Evolutionary conservation across 2,888 invertebrate species (phyloP).

Genomic region (Helicoverpa assulta): DNA sequence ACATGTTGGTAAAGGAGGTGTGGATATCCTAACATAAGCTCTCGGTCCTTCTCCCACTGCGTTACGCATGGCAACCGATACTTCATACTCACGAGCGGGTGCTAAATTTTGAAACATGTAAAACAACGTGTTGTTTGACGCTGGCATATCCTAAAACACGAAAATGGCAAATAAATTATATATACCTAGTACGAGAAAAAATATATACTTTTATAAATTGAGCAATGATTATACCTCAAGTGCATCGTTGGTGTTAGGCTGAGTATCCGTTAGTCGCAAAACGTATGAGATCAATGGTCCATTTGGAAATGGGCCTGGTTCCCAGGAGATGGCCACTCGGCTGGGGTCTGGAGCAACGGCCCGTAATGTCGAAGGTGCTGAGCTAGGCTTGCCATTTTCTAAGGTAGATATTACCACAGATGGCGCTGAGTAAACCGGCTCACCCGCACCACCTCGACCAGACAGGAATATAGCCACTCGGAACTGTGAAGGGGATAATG

Average conservation of each 20-base stretch:
- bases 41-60: slow-evolving; percentile 94
- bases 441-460: slow-evolving; percentile 92
- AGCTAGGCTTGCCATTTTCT: slow-evolving; percentile 93
- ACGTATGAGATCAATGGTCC: slow-evolving; percentile 97
- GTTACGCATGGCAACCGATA: slow-evolving; percentile 95
- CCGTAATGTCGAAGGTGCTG: slow-evolving; percentile 93
- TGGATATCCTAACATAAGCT: slow-evolving; percentile 91
- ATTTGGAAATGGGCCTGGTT: slow-evolving; percentile 95
- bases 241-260: slow-evolving; percentile 90
- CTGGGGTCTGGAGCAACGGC: slow-evolving; percentile 95
- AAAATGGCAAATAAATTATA: slow-evolving; percentile 9
- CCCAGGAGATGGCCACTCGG: slow-evolving; percentile 96
- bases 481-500: slow-evolving; percentile 90
- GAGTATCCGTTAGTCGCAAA: slow-evolving; percentile 91
- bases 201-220: not conserved
- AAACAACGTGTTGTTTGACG: slow-evolving; percentile 92
- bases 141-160: slow-evolving; percentile 92
- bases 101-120: slow-evolving; percentile 94
- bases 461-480: slow-evolving; percentile 95
- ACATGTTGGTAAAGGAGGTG: slow-evolving; percentile 92
- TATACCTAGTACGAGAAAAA: not conserved
- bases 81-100: slow-evolving; percentile 93
- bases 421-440: slow-evolving; percentile 93
- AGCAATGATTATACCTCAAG: slow-evolving; percentile 90
- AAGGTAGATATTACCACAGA: slow-evolving; percentile 94